Evolutionary conservation across 1,140 invertebrate species (phyloP).

Genomic region (Lordiphosa collinella): DNA sequence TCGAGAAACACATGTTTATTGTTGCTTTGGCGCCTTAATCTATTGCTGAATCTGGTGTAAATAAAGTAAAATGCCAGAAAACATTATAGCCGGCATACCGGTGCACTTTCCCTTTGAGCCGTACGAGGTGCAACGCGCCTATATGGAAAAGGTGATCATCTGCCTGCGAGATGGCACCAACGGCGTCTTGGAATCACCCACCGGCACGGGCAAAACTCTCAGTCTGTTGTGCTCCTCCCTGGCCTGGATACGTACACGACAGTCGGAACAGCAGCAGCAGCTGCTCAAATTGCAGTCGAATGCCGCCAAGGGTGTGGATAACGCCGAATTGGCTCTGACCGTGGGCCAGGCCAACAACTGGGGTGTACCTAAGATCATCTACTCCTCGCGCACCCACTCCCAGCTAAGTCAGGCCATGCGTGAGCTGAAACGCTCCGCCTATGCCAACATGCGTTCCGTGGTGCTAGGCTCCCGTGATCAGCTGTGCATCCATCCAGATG

Average conservation of each 20-base stretch:
- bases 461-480: conserved; percentile 97
- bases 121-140: conserved; percentile 93
- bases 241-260: conserved; percentile 93
- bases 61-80: conserved; percentile 83
- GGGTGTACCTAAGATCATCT: conserved; percentile 92
- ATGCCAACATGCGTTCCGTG: conserved; percentile 88
- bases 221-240: conserved; percentile 95
- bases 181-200: conserved; percentile 97
- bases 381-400: conserved; percentile 97
- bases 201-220: conserved; percentile 98
- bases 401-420: conserved; percentile 96
- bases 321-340: conserved; percentile 24
- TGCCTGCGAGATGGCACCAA: conserved; percentile 92
- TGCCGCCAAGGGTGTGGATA: background rate
- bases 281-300: conserved; percentile 31
- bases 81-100: conserved; percentile 86
- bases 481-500: conserved; percentile 97
- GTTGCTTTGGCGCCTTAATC: conserved; percentile 42
- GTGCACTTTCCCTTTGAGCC: conserved; percentile 97
- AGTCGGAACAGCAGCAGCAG: conserved; percentile 79
- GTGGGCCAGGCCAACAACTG: conserved; percentile 78
- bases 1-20: conserved; percentile 28
- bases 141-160: conserved; percentile 95
- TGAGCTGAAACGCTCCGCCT: conserved; percentile 94
- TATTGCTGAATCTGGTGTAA: background rate